Evolutionary conservation across 2,888 invertebrate species (phyloP), one percentile per base, ranked within the genome.

Genomic region (Chirona hameri): DNA sequence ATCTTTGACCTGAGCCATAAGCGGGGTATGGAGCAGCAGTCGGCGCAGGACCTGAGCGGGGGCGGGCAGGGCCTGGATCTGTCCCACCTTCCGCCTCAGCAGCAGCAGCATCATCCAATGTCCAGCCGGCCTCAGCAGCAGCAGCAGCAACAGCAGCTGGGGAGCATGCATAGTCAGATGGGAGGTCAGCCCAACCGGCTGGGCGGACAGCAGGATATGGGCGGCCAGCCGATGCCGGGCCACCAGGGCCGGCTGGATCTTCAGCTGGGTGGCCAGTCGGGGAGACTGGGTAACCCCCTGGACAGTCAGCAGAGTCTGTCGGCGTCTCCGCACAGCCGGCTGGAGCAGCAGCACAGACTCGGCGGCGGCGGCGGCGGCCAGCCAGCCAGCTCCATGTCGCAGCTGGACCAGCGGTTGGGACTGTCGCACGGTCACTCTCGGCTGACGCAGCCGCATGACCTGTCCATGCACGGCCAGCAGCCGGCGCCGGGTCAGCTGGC

Each of bases 381-480:
- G 12, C 29, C 52, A 18, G 52, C 12, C 18, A 18, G 52, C 52
- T n/a, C 65, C n/a, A 65, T 76, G 76, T 7, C 76, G 24, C 76
- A 39, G 39, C 72, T 72, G 31, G 31, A 72, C 72, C 72, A 27
- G 76, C 76, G 76, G 46, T 31, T 72, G 31, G 31, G 31, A 0
- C 72, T 72, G 31, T 18, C 27, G 72, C 29, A 29, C 27, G 72
- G 31, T 31, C 72, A 72, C 31, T 14, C 24, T 9, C 12, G 39
- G 76, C 39, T 76, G 46, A 0, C 21, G 21, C 76, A 76, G 76
- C 76, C 76, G 39, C 76, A 76, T 39, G 76, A 76, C 46, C 76
- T 76, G 10, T 76, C 76, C 24, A 18, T 24, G 46, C 76, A 76
- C 76, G 76, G 76, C 76, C 39, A 46, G 76, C 76, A 24, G 39